These are phyloP conservation scores for Eupithecia subfuscata DNA, from an alignment of 2,888 invertebrate genomes.

Conservation along the genomic window DNA sequence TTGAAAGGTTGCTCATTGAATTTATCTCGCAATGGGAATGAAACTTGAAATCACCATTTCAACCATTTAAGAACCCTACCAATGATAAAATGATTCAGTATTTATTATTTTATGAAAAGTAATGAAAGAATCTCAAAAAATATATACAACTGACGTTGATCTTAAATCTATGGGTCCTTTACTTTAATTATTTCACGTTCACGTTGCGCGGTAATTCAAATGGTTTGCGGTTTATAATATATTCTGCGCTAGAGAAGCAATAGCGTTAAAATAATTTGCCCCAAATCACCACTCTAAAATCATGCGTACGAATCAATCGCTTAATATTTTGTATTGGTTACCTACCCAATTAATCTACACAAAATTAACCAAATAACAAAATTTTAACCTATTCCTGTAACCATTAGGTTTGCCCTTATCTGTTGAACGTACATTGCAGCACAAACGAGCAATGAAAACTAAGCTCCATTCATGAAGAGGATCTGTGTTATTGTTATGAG, in stretches of 20 bases:
- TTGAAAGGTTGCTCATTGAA: not conserved
- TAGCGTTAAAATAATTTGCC: no score
- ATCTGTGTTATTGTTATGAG: slow-evolving; percentile 7
- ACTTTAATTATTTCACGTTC: not conserved
- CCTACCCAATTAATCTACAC: not conserved
- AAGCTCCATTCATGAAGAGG: not conserved
- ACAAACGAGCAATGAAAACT: slow-evolving; percentile 1
- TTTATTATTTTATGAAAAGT: no score
- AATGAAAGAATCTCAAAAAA: no score
- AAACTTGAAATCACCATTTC: not conserved
- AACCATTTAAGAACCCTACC: not conserved
- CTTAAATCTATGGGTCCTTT: no score
- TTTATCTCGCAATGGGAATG: not conserved
- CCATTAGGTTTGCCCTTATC: not conserved
- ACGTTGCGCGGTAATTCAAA: not conserved
- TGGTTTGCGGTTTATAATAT: no score
- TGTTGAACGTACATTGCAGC: not conserved
- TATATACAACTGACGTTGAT: no score
- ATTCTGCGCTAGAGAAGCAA: no score
- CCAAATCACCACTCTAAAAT: no score
- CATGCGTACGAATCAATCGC: no score
- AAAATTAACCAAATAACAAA: not conserved
- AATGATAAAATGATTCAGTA: not conserved
- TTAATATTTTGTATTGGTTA: no score
- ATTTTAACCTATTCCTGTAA: not conserved